A percentile compares a stretch with the other conserved stretches of the same genome.
These are phyloP conservation scores for Noctua fimbriata DNA, from an alignment of 2,888 invertebrate genomes.

Conservation along the genomic window DNA sequence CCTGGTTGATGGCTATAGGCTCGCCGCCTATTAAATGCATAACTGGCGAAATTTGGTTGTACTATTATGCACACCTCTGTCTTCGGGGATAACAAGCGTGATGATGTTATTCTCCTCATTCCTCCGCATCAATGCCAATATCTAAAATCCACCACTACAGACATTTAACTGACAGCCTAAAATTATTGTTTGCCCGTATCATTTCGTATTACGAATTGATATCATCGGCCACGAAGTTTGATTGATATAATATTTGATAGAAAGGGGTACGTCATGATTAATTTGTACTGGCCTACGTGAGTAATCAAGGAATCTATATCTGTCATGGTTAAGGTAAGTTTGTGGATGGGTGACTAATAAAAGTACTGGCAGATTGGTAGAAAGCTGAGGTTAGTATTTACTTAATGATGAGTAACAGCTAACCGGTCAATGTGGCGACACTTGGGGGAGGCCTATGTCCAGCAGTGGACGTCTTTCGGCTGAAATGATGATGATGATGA, in stretches of 20 bases:
- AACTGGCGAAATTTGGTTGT: too few relatives aligned
- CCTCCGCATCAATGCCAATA: background rate
- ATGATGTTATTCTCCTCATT: background rate
- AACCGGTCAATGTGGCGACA: too few relatives aligned
- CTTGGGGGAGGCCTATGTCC: too few relatives aligned
- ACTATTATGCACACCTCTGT: background rate
- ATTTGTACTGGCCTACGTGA: slow-evolving; percentile 16
- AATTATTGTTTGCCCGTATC: slow-evolving; percentile 15
- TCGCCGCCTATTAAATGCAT: too few relatives aligned
- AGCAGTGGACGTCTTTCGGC: too few relatives aligned
- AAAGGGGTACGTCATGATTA: slow-evolving; percentile 15
- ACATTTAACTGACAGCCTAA: slow-evolving; percentile 3
- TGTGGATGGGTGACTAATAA: background rate
- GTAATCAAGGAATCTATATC: slow-evolving; percentile 19
- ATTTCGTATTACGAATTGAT: slow-evolving; percentile 32
- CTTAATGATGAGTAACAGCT: background rate
- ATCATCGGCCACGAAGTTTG: slow-evolving; percentile 23
- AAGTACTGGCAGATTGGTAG: too few relatives aligned
- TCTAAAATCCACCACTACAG: background rate
- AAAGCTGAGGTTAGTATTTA: too few relatives aligned
- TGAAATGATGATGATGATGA: too few relatives aligned
- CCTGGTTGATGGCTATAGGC: too few relatives aligned
- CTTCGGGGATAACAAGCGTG: background rate
- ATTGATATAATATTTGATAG: slow-evolving; percentile 12
- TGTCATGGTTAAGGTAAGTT: background rate